Conservation (phyloP, 2,888 invertebrate species). For the Enchytraeus crypticus region DNA sequence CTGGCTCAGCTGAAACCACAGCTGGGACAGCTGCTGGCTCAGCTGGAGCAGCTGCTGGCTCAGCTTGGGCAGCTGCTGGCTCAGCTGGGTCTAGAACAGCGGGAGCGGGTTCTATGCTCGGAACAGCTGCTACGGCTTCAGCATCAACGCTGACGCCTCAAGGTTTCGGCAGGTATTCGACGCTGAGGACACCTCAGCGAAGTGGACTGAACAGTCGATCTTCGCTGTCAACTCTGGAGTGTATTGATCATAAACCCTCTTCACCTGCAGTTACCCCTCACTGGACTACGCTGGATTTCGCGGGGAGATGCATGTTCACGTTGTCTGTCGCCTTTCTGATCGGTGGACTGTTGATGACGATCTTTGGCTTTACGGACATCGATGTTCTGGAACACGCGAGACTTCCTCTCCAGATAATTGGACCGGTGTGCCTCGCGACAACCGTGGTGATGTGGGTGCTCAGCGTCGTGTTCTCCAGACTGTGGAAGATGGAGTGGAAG, state of each 20-base stretch:
- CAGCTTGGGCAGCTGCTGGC: no score
- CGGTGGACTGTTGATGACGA: conserved; percentile 25
- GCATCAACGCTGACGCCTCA: no score
- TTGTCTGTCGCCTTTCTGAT: conserved; percentile 25
- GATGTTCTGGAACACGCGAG: conserved; percentile 17
- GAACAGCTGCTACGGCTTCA: no score
- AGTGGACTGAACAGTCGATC: conserved; percentile 1
- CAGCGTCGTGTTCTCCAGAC: conserved; percentile 19
- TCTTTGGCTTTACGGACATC: conserved; percentile 27
- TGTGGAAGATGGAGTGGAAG: conserved; percentile 26
- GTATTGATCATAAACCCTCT: conserved; percentile 10
- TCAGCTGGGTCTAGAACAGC: no score
- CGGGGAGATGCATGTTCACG: conserved; percentile 26
- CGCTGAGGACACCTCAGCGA: no score
- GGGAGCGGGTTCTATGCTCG: no score
- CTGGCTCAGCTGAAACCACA: no score
- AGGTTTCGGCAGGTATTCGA: no score
- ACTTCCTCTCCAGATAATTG: conserved; percentile 26
- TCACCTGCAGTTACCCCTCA: conserved; percentile 19
- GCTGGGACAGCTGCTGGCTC: no score
- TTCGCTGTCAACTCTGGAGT: conserved; percentile 10
- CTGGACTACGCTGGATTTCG: conserved; percentile 27
- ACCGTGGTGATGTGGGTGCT: conserved; percentile 22
- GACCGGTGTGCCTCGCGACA: conserved; percentile 22
- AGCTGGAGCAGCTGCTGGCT: no score